These are phyloP conservation scores for Datnioides undecimradiatus DNA, from an alignment of 2,113 vertebrate species.

Conservation along the genomic window DNA sequence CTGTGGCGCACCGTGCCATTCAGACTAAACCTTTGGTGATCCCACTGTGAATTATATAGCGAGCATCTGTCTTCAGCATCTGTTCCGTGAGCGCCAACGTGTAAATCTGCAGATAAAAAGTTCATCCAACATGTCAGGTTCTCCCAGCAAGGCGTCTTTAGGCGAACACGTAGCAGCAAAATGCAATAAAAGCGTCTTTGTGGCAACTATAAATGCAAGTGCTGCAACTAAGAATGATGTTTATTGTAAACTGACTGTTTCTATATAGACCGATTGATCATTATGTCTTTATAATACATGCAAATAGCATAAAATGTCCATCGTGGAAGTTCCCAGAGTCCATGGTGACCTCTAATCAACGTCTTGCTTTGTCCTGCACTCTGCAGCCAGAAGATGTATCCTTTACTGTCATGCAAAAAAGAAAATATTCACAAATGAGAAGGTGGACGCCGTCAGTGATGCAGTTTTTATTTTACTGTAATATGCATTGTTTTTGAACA, in stretches of 20 bases:
- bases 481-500: not conserved
- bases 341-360: not conserved
- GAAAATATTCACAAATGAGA: not conserved
- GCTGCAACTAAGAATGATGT: not conserved
- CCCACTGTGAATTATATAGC: constrained; percentile 47
- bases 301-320: not conserved
- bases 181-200: not conserved
- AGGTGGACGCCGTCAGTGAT: not conserved
- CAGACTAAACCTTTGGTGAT: constrained; percentile 61
- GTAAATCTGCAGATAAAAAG: constrained; percentile 67
- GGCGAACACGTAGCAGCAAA: not conserved
- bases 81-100: constrained; percentile 59
- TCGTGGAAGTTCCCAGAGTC: not conserved
- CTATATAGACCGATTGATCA: not conserved
- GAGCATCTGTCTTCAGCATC: constrained; percentile 70
- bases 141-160: not conserved
- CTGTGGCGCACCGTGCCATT: constrained; percentile 42
- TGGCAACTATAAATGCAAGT: not conserved
- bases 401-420: not conserved
- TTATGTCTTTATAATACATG: not conserved
- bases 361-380: not conserved
- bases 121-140: constrained; percentile 53
- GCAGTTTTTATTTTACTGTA: not conserved
- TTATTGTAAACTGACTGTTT: not conserved
- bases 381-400: not conserved